Conservation (phyloP, 2,113 vertebrate genomes). For the Myanophis thanlyinensis region DNA sequence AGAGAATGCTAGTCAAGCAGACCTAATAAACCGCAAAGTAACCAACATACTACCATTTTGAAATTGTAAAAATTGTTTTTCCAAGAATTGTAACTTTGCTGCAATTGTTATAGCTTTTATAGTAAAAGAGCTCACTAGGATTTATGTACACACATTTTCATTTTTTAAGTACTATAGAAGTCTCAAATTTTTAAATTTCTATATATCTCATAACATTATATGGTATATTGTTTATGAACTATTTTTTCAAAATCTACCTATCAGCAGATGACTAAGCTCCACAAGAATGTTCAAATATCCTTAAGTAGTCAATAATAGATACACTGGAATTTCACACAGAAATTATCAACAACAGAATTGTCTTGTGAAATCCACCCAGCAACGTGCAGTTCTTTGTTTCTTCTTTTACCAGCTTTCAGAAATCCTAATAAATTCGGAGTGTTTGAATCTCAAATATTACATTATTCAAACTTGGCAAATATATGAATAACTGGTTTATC, state of each 20-base stretch:
- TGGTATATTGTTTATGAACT: not conserved
- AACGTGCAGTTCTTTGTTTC: too few species aligned
- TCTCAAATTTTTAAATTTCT: conserved; percentile 25
- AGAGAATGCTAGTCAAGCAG: conserved; percentile 14
- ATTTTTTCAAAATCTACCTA: not conserved
- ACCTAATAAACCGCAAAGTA: conserved; percentile 45
- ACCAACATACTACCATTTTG: conserved; percentile 28
- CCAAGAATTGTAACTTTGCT: conserved; percentile 42
- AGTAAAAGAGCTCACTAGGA: conserved; percentile 48
- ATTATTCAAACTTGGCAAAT: not conserved
- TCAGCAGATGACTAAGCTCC: not conserved
- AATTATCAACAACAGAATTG: not conserved
- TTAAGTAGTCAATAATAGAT: not conserved
- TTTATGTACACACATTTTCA: conserved; percentile 37
- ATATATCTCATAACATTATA: not conserved
- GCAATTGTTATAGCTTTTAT: conserved; percentile 54
- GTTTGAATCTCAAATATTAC: not conserved
- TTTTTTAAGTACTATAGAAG: conserved; percentile 42
- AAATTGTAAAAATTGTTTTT: conserved; percentile 37
- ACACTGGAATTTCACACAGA: not conserved
- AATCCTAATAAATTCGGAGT: not conserved
- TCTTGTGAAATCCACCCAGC: not conserved
- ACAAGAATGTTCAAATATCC: not conserved
- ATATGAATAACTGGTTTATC: not conserved
- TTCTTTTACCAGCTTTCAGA: not conserved